Percentiles rank a stretch among this genome's conserved stretches.
Evolutionary conservation across 2,888 invertebrate species (phyloP).

Genomic region (Rhyacophila evoluta): DNA sequence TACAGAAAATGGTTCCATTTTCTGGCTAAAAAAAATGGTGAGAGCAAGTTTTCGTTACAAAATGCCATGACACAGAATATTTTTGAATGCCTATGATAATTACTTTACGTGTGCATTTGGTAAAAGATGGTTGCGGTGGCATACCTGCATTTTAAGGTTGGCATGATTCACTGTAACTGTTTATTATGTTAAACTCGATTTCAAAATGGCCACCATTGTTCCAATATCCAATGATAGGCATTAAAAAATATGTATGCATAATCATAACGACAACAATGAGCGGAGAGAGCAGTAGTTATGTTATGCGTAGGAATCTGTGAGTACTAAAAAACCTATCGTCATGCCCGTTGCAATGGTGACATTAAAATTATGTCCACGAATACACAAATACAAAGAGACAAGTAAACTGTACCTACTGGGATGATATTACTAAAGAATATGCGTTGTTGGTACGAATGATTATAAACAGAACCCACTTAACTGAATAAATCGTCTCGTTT

Average conservation of each 20-base stretch:
- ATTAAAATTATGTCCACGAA: neutral
- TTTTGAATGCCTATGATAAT: too few relatives aligned
- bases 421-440: too few relatives aligned
- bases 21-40: too few relatives aligned
- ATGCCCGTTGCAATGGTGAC: neutral
- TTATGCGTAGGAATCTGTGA: neutral
- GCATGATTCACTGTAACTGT: neutral
- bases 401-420: too few relatives aligned
- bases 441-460: too few relatives aligned
- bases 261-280: conserved; percentile 3
- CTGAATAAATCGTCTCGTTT: too few relatives aligned
- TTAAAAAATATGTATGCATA: conserved; percentile 7
- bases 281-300: neutral
- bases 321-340: neutral
- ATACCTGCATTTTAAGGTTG: neutral
- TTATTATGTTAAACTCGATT: conserved; percentile 17
- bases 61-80: too few relatives aligned
- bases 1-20: too few relatives aligned
- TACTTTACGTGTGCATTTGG: too few relatives aligned
- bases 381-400: too few relatives aligned
- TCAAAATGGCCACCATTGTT: conserved; percentile 14
- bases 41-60: too few relatives aligned
- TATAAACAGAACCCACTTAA: too few relatives aligned
- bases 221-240: neutral
- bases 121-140: neutral